Evolutionary conservation across 1,140 invertebrate genomes (phyloP), one percentile per base, ranked within the genome.

Genomic region (Idris sp.): DNA sequence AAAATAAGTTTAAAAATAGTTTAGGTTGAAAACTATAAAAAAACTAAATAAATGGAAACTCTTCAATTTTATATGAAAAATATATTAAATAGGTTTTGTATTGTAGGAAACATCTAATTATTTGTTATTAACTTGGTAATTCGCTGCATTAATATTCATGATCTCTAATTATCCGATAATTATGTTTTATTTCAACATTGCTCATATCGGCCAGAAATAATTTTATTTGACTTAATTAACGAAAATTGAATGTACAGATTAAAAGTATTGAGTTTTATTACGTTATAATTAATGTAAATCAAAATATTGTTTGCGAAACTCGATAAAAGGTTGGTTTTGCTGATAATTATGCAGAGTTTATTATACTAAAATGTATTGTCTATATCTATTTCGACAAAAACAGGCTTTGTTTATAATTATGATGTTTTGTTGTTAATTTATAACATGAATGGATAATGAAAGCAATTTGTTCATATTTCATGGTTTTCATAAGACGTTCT

Each of bases 331-430:
- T 40, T 40, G 11, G 19, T 40, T 22, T 22, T 9, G 18, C 10
- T 6, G 13, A n/a, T 11, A 40, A 22, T 40, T 40, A 40, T 22
- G 16, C 38, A n/a, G n/a, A 22, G 10, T 40, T 19, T 22, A 40
- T 22, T 22, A 40, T 22, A 4, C 19, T 40, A n/a, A 10, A 10
- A 18, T n/a, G 2, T 18, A 2, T n/a, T n/a, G 14, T 40, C 14
- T 22, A 22, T n/a, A 38, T 16, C 18, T 9, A 16, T 38, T 38
- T 38, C 35, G 18, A 8, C 15, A 18, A 40, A 40, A 40, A 40
- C 22, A 18, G 16, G 22, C 13, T 40, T 16, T 4, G 9, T 22
- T 19, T 19, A 22, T 40, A 40, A 40, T 40, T 40, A 40, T 9
- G 18, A n/a, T 40, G 38, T 40, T 22, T 40, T 19, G 14, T 38